These are phyloP conservation scores for Gallinago nigripennis DNA, from an alignment of 2,797 vertebrate species.

Conservation along the genomic window DNA sequence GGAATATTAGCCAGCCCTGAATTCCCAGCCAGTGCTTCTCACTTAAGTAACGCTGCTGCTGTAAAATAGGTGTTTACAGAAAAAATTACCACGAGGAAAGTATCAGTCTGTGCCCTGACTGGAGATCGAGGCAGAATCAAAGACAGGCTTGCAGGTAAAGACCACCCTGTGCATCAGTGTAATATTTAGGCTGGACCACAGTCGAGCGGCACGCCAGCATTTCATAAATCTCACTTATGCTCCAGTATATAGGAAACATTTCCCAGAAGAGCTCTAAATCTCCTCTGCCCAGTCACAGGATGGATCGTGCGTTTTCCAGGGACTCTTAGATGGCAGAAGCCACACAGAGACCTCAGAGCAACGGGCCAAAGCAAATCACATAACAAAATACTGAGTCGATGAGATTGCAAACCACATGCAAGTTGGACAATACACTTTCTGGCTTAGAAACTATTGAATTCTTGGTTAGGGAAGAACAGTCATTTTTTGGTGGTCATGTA, in stretches of 20 bases:
- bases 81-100: not conserved
- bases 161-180: not conserved
- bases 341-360: not conserved
- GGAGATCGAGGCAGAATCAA: not conserved
- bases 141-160: not conserved
- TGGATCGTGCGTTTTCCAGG: not conserved
- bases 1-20: slow-evolving; percentile 40
- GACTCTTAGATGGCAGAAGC: not conserved
- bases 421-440: not conserved
- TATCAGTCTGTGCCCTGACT: not conserved
- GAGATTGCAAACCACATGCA: not conserved
- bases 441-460: not conserved
- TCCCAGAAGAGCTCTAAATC: slow-evolving; percentile 35
- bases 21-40: slow-evolving; percentile 14
- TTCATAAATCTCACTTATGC: slow-evolving; percentile 25
- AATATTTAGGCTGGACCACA: not conserved
- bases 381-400: not conserved
- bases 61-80: not conserved
- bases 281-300: not conserved
- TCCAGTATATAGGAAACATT: not conserved
- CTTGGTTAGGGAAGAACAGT: not conserved
- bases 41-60: not conserved
- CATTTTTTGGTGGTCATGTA: not conserved
- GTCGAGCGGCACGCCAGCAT: not conserved
- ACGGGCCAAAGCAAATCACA: not conserved